A percentile compares a stretch with the other conserved stretches of the same genome.
phyloP scores from a whole-genome alignment of 2,888 invertebrate species.

The Metallyticus violacea region DNA sequence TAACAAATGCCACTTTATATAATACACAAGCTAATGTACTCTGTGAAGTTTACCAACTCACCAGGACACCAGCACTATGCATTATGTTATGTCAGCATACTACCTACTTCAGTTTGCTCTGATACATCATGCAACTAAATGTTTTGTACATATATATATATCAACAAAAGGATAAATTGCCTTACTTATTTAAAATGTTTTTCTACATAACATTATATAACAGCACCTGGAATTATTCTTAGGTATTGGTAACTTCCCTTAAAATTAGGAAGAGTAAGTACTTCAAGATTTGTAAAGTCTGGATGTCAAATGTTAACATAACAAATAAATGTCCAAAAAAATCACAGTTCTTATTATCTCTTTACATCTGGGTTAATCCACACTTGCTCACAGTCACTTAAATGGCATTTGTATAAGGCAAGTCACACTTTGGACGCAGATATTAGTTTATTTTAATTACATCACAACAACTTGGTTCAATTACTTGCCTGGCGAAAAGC shows the following conservation, averaged over 20 bases:
- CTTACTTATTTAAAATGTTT: not conserved
- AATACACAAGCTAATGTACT: too few species aligned
- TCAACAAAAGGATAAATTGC: not conserved
- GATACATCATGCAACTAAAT: not conserved
- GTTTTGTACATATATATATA: not conserved
- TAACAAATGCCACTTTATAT: too few species aligned
- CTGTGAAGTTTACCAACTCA: too few species aligned
- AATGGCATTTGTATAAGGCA: not conserved
- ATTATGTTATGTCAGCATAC: too few species aligned
- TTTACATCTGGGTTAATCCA: not conserved
- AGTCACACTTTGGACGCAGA: conserved; percentile 2
- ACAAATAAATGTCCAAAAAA: not conserved
- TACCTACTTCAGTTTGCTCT: not conserved
- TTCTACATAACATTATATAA: not conserved
- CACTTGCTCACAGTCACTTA: not conserved
- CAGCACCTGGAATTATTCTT: not conserved
- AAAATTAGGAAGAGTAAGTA: not conserved
- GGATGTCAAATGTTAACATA: not conserved
- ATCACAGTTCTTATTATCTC: not conserved
- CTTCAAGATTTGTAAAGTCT: not conserved
- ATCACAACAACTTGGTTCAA: not conserved
- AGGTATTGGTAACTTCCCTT: not conserved
- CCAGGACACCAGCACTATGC: too few species aligned
- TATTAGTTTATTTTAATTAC: not conserved
- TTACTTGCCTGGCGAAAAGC: conserved; percentile 47